Evolutionary conservation across 2,888 invertebrate genomes (phyloP).

Genomic region (Aplocera efformata): DNA sequence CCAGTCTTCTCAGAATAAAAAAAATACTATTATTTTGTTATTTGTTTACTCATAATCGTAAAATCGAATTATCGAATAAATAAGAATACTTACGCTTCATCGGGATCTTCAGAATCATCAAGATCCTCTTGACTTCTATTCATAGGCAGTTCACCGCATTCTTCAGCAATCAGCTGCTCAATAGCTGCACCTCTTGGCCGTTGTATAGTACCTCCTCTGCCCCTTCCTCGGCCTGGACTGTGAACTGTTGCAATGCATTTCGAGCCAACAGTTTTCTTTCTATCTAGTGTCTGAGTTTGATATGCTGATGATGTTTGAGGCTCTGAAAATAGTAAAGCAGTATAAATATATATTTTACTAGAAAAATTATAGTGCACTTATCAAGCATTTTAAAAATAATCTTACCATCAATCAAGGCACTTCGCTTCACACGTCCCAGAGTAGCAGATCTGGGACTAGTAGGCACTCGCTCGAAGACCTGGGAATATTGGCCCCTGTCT

Average conservation of each 20-base stretch:
- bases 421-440: constrained; percentile 64
- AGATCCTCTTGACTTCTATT: constrained; percentile 77
- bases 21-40: no score
- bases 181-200: constrained; percentile 64
- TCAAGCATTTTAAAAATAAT: constrained; percentile 8
- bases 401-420: constrained; percentile 62
- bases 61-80: not conserved
- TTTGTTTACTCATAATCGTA: no score
- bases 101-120: constrained; percentile 82
- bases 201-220: constrained; percentile 52
- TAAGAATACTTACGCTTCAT: constrained; percentile 60
- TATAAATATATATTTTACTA: not conserved
- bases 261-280: constrained; percentile 54
- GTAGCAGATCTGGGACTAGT: constrained; percentile 74
- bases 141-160: constrained; percentile 66
- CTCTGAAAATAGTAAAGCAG: constrained; percentile 44
- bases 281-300: constrained; percentile 69
- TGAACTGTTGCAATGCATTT: constrained; percentile 71
- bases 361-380: no score
- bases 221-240: constrained; percentile 53
- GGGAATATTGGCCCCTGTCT: constrained; percentile 72
- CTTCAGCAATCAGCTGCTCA: constrained; percentile 70
- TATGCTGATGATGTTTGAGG: constrained; percentile 74
- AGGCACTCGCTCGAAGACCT: constrained; percentile 80
- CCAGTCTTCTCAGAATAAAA: no score